Conservation (phyloP, 2,113 vertebrate species). For the Fukomys damarensis region DNA sequence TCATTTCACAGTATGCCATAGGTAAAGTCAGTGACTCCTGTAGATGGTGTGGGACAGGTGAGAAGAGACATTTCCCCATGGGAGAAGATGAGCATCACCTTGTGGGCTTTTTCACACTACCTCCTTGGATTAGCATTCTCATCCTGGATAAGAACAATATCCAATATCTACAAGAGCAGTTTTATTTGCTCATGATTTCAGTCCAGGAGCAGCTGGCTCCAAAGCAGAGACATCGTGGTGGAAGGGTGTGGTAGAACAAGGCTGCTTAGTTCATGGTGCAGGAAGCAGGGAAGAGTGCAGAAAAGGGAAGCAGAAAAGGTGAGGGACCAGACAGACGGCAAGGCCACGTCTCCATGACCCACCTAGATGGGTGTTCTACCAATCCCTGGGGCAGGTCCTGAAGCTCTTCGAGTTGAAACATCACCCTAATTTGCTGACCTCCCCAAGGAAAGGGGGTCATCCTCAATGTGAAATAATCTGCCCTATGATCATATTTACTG, state of each 20-base stretch:
- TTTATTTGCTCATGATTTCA: neutral
- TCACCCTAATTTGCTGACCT: neutral
- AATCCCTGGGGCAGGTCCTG: neutral
- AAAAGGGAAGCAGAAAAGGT: neutral
- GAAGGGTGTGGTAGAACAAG: neutral
- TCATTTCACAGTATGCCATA: constrained; percentile 32
- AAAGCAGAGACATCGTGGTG: neutral
- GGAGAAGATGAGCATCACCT: neutral
- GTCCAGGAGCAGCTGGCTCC: neutral
- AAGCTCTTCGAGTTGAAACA: neutral
- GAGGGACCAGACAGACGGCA: neutral
- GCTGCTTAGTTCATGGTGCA: neutral
- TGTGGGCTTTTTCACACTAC: neutral
- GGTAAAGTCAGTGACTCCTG: neutral
- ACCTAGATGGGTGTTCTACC: neutral
- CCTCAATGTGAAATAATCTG: neutral
- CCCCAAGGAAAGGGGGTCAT: neutral
- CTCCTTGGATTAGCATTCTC: neutral
- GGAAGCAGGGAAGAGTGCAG: neutral
- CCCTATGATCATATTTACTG: neutral
- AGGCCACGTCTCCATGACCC: neutral
- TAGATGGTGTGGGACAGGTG: neutral
- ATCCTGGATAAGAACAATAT: neutral
- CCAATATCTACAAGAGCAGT: neutral
- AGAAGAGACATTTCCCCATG: neutral